Evolutionary conservation across 2,888 invertebrate species (phyloP), one percentile per base, ranked within the genome.

Genomic region (Erebia aethiops): DNA sequence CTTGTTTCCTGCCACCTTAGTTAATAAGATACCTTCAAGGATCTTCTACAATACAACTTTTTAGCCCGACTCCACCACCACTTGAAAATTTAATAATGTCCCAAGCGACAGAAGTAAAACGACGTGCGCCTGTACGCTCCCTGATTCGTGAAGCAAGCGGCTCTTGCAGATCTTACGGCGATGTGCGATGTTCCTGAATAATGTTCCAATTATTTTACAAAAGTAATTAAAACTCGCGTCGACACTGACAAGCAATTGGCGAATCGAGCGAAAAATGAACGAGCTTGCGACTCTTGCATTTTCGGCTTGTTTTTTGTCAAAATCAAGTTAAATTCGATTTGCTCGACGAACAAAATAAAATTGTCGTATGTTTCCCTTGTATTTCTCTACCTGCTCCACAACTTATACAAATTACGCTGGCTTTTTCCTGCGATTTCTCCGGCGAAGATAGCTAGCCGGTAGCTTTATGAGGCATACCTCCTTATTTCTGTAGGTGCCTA

Each of bases 141-240:
- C 46, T 35, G 46, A 46, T 51, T 51, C 14, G 0, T n/a, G 0
- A 11, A 46, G 51, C 51, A 13, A 7, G 7, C 51, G 51, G 13
- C 11, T 46, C 46, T 11, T 46, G 46, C 46, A 13, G 11, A 46
- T 11, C 35, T 35, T 35, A 46, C 2, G 10, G 46, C 46, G 13
- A 51, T n/a, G n/a, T 51, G 51, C n/a, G n/a, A 51, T 51, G 51
- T 51, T 1, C 51, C 67, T 67, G 69, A 67, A 71, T 71, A 54
- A 69, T 58, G 71, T 67, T 65, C 67, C 71, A 71, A 70, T 74
- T 71, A 71, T 57, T 69, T 66, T 57, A 70, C 51, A 70, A 64
- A 71, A 74, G 65, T 73, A 73, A 71, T 73, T 67, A 72, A 71
- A 66, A 71, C 66, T 52, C 51, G 69, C 62, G 21, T 35, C 65